Conservation (phyloP, 2,888 invertebrate species). For the Nomada fabriciana region DNA sequence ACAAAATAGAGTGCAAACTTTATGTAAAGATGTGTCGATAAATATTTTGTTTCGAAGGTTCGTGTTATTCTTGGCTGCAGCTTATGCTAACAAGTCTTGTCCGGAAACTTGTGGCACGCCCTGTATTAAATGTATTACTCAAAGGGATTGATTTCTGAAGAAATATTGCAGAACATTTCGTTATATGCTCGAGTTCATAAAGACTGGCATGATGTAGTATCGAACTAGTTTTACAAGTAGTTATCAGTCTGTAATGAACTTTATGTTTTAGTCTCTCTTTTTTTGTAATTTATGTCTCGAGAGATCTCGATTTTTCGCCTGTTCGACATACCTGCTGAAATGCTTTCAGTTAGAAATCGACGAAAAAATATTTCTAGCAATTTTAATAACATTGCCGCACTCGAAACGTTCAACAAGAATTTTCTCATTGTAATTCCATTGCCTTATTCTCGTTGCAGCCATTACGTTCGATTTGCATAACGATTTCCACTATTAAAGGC, state of each 20-base stretch:
- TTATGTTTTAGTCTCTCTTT: background rate
- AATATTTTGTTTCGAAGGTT: too few species aligned
- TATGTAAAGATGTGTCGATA: too few species aligned
- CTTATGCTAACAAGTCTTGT: too few species aligned
- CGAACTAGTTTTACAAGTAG: background rate
- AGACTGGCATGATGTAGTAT: too few species aligned
- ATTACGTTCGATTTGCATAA: slow-evolving; percentile 8
- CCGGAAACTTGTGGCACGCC: too few species aligned
- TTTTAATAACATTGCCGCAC: background rate
- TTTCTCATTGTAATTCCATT: slow-evolving; percentile 7
- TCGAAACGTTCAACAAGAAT: background rate
- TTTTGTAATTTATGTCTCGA: background rate
- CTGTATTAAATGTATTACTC: too few species aligned
- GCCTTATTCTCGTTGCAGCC: background rate
- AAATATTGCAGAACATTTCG: too few species aligned
- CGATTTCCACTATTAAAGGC: background rate
- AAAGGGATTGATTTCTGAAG: too few species aligned
- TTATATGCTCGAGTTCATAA: too few species aligned
- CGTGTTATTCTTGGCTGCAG: too few species aligned
- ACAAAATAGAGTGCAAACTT: too few species aligned
- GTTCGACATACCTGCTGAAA: background rate
- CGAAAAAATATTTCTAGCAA: background rate
- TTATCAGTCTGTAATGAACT: background rate
- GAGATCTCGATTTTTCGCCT: background rate
- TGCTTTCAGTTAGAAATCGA: background rate